phyloP scores from a whole-genome alignment of 2,113 vertebrate genomes.

The Hemiprocne comata region DNA sequence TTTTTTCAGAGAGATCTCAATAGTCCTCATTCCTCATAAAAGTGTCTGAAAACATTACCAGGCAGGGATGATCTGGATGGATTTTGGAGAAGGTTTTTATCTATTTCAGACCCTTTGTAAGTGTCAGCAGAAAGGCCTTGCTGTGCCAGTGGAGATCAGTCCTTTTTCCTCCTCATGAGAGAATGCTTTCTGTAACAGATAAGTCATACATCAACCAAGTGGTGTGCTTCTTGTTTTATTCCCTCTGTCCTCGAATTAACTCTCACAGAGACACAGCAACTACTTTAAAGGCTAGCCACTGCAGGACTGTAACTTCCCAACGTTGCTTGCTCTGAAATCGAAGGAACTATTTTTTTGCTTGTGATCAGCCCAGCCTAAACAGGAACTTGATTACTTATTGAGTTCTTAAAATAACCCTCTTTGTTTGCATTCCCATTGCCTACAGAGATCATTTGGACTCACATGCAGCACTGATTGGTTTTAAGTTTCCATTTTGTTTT shows the following conservation, averaged over 20 bases:
- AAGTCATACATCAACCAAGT: not conserved
- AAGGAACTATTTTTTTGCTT: conserved; percentile 2
- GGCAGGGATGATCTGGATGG: not conserved
- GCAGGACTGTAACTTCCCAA: not conserved
- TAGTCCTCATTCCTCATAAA: not conserved
- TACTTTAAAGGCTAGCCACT: not conserved
- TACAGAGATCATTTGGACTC: not conserved
- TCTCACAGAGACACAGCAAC: not conserved
- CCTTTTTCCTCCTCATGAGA: not conserved
- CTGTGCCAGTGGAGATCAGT: not conserved
- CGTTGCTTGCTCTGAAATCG: not conserved
- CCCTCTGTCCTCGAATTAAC: conserved; percentile 23
- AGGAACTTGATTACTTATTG: not conserved
- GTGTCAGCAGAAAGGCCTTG: not conserved
- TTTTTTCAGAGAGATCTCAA: not conserved
- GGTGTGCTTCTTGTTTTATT: conserved; percentile 1
- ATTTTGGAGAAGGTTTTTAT: conserved; percentile 10
- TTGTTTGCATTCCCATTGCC: conserved; percentile 9
- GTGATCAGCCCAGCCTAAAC: conserved; percentile 18
- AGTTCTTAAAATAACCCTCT: conserved; percentile 35
- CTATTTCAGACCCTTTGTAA: not conserved
- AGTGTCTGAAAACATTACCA: not conserved
- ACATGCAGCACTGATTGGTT: not conserved
- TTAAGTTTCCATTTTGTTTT: conserved; percentile 28
- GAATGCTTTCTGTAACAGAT: not conserved